phyloP scores from a whole-genome alignment of 2,888 invertebrate genomes.

The Watsonalla binaria region DNA sequence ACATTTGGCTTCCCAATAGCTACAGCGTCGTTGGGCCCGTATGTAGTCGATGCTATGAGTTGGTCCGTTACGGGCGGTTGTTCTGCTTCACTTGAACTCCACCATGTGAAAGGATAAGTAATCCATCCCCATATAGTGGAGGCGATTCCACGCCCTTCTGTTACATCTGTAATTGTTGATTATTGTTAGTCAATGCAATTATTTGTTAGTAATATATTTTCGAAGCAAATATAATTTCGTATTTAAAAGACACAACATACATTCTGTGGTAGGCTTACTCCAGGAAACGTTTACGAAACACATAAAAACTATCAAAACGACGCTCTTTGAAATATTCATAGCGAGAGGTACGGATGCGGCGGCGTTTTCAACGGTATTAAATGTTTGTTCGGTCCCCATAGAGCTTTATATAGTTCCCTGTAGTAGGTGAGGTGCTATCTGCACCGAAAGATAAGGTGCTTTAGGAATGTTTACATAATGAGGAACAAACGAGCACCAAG shows the following conservation, averaged over 20 bases:
- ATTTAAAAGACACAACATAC: conserved; percentile 43
- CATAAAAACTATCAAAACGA: conserved; percentile 36
- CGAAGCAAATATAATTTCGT: neutral
- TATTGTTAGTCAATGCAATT: conserved; percentile 16
- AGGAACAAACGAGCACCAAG: conserved; percentile 25
- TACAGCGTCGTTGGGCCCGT: conserved; percentile 35
- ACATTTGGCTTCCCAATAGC: conserved; percentile 55
- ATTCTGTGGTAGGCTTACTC: conserved; percentile 46
- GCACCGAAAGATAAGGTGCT: conserved; percentile 50
- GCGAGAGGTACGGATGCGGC: conserved; percentile 23
- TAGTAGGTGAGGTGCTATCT: conserved; percentile 56
- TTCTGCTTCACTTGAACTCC: conserved; percentile 40
- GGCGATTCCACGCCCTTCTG: conserved; percentile 54
- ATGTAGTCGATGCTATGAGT: conserved; percentile 33
- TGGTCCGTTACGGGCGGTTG: conserved; percentile 31
- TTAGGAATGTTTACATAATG: conserved; percentile 74
- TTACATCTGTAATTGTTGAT: conserved; percentile 52
- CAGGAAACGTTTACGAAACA: conserved; percentile 38
- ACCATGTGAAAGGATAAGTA: conserved; percentile 67
- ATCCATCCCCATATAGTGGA: conserved; percentile 69
- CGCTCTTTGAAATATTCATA: conserved; percentile 44
- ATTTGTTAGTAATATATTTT: conserved; percentile 3
- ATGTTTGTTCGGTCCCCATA: conserved; percentile 51
- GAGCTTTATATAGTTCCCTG: conserved; percentile 54
- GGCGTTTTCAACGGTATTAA: conserved; percentile 42